Percentiles rank a stretch among this genome's conserved stretches.
phyloP scores from a whole-genome alignment of 2,888 invertebrate genomes.

The Sphaerophoria rueppellii region DNA sequence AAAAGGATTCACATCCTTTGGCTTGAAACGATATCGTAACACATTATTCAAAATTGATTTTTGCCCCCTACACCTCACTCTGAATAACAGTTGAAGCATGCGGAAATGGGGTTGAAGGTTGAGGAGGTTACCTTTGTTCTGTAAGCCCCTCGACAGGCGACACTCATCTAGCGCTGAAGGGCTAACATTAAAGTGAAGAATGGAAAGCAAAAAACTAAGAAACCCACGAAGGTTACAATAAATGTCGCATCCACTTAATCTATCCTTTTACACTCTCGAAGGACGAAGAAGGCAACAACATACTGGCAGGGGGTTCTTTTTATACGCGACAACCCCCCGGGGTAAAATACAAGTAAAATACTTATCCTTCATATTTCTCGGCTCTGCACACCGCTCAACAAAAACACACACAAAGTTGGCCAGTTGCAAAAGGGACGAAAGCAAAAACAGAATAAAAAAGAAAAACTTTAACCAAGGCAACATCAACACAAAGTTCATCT shows the following conservation, averaged over 20 bases:
- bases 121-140: constrained; percentile 26
- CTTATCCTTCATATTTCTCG: constrained; percentile 61
- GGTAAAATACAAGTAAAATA: constrained; percentile 17
- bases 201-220: constrained; percentile 12
- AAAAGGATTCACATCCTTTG: constrained; percentile 53
- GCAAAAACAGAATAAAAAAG: not conserved
- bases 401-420: constrained; percentile 35
- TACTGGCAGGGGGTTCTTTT: not conserved
- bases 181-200: constrained; percentile 49
- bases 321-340: not conserved
- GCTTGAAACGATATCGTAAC: constrained; percentile 45
- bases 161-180: not conserved
- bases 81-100: constrained; percentile 7
- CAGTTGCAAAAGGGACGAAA: constrained; percentile 1
- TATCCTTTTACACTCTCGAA: constrained; percentile 58
- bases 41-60: constrained; percentile 66
- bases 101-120: not conserved
- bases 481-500: constrained; percentile 62
- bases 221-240: constrained; percentile 68
- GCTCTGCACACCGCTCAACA: constrained; percentile 35
- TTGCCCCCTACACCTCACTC: not conserved
- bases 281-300: constrained; percentile 7
- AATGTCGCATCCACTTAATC: constrained; percentile 71
- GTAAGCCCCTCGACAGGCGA: constrained; percentile 35
- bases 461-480: constrained; percentile 9